Evolutionary conservation across 2,888 invertebrate species (phyloP).

Genomic region (Julus scanicus): DNA sequence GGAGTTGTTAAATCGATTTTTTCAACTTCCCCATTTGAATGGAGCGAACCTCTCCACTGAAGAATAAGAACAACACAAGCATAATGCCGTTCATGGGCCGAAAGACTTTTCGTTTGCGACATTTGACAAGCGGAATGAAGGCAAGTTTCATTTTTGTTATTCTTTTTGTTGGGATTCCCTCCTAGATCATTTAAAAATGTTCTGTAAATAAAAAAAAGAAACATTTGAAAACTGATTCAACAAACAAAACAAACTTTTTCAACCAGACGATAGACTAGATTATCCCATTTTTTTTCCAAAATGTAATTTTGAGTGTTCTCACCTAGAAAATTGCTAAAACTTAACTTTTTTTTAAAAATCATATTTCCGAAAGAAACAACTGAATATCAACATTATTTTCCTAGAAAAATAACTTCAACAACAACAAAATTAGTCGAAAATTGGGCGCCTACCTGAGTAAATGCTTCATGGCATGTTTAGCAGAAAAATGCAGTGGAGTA

Average conservation of each 20-base stretch:
- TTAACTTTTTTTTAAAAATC: no score
- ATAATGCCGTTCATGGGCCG: constrained; percentile 71
- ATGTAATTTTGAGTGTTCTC: no score
- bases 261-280: not conserved
- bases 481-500: constrained; percentile 76
- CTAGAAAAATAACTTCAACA: no score
- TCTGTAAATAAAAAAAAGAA: constrained; percentile 64
- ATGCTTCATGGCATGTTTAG: constrained; percentile 75
- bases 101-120: constrained; percentile 65
- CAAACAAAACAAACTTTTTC: not conserved
- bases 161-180: constrained; percentile 77
- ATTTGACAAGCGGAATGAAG: constrained; percentile 74
- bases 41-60: constrained; percentile 72
- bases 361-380: no score
- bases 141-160: constrained; percentile 73
- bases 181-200: constrained; percentile 74
- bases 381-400: no score
- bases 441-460: constrained; percentile 68
- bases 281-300: no score
- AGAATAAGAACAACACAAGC: constrained; percentile 74
- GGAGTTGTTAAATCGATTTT: constrained; percentile 72
- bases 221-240: not conserved
- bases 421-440: no score
- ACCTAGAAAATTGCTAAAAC: no score
- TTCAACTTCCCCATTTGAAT: constrained; percentile 71